Base-by-base conservation (phyloP, 2,888 invertebrate genomes). In the Nymphalis polychloros region DNA sequence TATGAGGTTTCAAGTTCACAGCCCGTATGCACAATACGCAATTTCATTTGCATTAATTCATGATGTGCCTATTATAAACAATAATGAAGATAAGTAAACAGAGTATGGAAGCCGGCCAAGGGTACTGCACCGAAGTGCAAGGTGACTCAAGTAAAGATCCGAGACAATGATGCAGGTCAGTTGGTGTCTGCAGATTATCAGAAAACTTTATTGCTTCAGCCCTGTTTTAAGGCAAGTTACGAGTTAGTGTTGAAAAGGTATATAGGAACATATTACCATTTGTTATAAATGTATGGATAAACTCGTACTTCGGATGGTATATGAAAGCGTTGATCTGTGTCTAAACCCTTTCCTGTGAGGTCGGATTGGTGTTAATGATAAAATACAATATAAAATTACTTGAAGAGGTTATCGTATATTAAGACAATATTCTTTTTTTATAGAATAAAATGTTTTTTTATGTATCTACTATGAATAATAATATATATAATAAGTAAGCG, bases 81-180 rank as follows among this genome's bases (percentile, higher is more conserved):
- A 80, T 83, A 83, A 81, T 78, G 73, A 74, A 71, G 78, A 79
- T 78, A 78, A 73, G 76, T 76, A 78, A 78, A 81, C 80, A 80
- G 72, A 75, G 52, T 76, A 75, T 79, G 80, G 79, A 85, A 84
- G 78, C 81, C 81, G 82, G 83, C 82, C 85, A 87, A 87, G 88
- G 86, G 75, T 80, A 71, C 66, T 79, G 78, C 78, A 82, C 71
- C 75, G 72, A 75, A 78, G 75, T 74, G 65, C 70, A 70, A 72
- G 73, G 73, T 68, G 65, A 69, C 50, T 70, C 59, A 53, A 69
- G 63, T 64, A 47, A 64, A 64, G 50, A 67, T 67, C 64, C 71
- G 68, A 71, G 68, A 63, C 63, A 67, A 69, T 63, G 67, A 64
- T 64, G 60, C 68, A 71, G 72, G 68, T 73, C 67, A 63, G 59